Evolutionary conservation across 1,140 invertebrate genomes (phyloP).

Genomic region (Conus betulinus): DNA sequence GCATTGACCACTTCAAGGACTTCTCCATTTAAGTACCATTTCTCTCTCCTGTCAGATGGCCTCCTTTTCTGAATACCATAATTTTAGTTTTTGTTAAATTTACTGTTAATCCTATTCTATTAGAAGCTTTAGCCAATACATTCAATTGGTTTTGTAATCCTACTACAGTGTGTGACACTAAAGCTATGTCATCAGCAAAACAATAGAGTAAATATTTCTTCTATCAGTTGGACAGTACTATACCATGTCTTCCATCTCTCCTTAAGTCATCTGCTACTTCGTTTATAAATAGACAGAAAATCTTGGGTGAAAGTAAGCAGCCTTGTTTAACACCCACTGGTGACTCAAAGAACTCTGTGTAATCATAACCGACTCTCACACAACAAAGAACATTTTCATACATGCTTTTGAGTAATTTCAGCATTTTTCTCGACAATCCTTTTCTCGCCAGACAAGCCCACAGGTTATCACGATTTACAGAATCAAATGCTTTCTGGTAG

Average conservation of each 20-base stretch:
- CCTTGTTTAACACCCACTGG: not conserved
- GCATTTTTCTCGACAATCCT: not conserved
- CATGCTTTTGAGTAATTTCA: not conserved
- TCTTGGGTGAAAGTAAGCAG: not conserved
- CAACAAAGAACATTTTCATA: slow-evolving; percentile 10
- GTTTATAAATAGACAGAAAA: slow-evolving; percentile 4
- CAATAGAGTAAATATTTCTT: slow-evolving; percentile 5
- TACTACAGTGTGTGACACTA: not conserved
- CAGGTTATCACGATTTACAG: not conserved
- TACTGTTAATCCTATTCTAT: not conserved
- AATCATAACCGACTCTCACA: not conserved
- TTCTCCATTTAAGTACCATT: slow-evolving; percentile 6
- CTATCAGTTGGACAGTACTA: not conserved
- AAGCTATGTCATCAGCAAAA: not conserved
- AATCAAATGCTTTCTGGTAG: not conserved
- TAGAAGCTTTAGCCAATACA: not conserved
- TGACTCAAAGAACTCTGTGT: slow-evolving; percentile 4
- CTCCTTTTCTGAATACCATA: slow-evolving; percentile 2
- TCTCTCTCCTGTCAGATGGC: not conserved
- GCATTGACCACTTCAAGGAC: not conserved
- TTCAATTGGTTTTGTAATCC: slow-evolving; percentile 3
- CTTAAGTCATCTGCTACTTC: slow-evolving; percentile 3
- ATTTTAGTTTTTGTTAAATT: not conserved
- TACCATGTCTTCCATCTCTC: slow-evolving; percentile 6
- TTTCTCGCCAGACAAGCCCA: not conserved